Evolutionary conservation across 2,888 invertebrate species (phyloP), one percentile per base, ranked within the genome.

Genomic region (Orchesellides sinensis): DNA sequence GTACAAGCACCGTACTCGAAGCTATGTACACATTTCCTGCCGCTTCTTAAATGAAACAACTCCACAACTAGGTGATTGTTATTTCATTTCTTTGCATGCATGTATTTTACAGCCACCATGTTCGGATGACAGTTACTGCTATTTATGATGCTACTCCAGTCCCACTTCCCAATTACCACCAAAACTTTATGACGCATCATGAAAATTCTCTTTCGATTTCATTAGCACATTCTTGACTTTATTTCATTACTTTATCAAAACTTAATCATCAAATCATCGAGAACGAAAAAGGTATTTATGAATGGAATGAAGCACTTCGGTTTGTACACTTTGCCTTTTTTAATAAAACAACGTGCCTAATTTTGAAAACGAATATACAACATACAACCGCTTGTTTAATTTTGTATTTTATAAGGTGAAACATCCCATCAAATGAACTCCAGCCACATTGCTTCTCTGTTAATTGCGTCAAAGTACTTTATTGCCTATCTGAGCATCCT

Each of bases 91-190:
- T n/a, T n/a, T n/a, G n/a, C n/a, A n/a, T n/a, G n/a, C n/a, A n/a
- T n/a, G n/a, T n/a, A n/a, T n/a, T n/a, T n/a, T 63, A 63, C 61
- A 47, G 29, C 21, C 27, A 32, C 65, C 74, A 74, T 74, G 74
- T 65, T 74, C 49, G 74, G 73, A 59, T 65, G 74, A 74, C 66
- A n/a, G 66, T 75, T 75, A 68, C 66, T 66, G 66, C 56, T 63
- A 65, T 75, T 75, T 66, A 66, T 49, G 74, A 74, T 45, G 29
- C 45, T 45, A 40, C 21, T 54, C 27, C 40, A 19, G 63, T 74
- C 61, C 63, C n/a, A 40, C 73, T 68, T 54, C 40, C 75, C 77
- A 75, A 75, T 75, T 75, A 75, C 29, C 23, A 21, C 8, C 56
- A 25, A n/a, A 68, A 45, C 54, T 77, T 68, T 77, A 77, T 77